These are phyloP conservation scores for Synaphobranchus kaupii DNA, from an alignment of 2,797 vertebrate species.

Conservation along the genomic window DNA sequence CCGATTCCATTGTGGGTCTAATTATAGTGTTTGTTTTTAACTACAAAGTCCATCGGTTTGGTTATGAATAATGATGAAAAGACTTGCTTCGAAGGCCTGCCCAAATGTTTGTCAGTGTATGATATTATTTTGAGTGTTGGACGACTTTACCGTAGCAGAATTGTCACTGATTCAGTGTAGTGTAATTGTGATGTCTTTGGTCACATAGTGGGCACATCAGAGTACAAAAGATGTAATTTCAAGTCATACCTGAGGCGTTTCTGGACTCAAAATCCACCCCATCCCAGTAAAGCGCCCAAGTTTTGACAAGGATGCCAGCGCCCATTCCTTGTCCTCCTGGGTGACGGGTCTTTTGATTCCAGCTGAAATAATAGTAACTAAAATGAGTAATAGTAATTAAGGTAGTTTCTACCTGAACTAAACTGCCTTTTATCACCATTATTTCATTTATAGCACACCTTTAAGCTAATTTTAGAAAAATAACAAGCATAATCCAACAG, in stretches of 20 bases:
- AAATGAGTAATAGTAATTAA: neutral
- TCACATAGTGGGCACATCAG: neutral
- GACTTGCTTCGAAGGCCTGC: no score
- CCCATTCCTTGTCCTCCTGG: neutral
- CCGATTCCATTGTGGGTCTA: no score
- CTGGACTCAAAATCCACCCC: neutral
- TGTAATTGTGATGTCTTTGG: neutral
- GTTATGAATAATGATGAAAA: neutral
- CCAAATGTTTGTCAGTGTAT: neutral
- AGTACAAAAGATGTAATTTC: neutral
- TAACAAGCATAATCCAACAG: neutral
- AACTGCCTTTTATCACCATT: no score
- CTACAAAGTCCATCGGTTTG: neutral
- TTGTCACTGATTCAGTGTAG: conserved; percentile 1
- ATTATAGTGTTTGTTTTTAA: neutral
- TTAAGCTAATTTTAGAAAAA: neutral
- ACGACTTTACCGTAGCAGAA: neutral
- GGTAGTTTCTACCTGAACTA: no score
- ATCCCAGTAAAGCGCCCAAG: neutral
- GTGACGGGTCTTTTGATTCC: neutral
- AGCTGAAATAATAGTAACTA: neutral
- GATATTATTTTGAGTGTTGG: neutral
- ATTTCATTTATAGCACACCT: neutral
- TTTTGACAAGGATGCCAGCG: neutral
- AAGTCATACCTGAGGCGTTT: neutral